Percentiles rank a stretch among this genome's conserved stretches.
Conservation (phyloP, 2,888 invertebrate genomes). For the Allophyes oxyacanthae region DNA sequence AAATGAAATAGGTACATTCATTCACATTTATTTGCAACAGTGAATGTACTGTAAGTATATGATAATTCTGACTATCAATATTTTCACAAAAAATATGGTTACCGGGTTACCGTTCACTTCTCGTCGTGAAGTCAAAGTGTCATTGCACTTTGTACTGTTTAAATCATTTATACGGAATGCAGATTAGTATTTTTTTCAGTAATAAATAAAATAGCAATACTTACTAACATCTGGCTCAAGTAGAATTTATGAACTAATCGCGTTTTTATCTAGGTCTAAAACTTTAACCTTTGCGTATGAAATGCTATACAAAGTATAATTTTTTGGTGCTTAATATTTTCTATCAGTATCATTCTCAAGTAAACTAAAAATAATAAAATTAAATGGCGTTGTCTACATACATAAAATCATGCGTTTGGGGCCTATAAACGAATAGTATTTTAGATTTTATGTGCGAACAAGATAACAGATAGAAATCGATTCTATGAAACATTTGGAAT, state of each 20-base stretch:
- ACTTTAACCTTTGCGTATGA: neutral
- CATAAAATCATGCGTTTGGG: conserved; percentile 4
- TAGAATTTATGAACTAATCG: neutral
- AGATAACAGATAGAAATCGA: conserved; percentile 14
- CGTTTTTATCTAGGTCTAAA: neutral
- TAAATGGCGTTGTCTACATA: neutral
- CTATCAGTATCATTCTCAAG: too few relatives aligned
- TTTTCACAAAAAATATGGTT: neutral
- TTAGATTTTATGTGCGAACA: conserved; percentile 34
- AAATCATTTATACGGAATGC: neutral
- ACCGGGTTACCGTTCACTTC: conserved; percentile 1
- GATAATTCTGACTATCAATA: conserved; percentile 3
- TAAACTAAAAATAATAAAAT: conserved; percentile 1
- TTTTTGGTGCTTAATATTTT: too few relatives aligned
- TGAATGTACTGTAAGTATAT: neutral
- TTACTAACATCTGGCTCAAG: neutral
- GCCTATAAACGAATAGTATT: conserved; percentile 29
- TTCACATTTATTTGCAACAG: neutral
- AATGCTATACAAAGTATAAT: too few relatives aligned
- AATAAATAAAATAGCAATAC: neutral
- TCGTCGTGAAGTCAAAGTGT: conserved; percentile 8
- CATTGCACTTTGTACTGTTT: conserved; percentile 18
- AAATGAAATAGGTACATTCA: neutral
- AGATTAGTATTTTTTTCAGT: neutral
- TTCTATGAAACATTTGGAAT: conserved; percentile 4